Evolutionary conservation across 2,888 invertebrate species (phyloP).

Genomic region (Phaonia tiefii): DNA sequence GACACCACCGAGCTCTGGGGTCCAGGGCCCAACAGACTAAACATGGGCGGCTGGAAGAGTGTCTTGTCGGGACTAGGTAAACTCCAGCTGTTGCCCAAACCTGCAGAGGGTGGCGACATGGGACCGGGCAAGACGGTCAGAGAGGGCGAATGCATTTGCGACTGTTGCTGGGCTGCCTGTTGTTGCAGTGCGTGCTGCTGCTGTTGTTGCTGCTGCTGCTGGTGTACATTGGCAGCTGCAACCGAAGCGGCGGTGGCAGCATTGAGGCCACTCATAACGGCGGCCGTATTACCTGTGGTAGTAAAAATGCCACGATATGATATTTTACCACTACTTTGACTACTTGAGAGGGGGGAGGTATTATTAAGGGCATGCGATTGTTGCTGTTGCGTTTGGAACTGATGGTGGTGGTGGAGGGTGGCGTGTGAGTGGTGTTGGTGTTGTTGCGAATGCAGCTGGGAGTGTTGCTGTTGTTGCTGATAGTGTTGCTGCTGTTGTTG

Average conservation of each 20-base stretch:
- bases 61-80: slow-evolving; percentile 86
- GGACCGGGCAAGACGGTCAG: slow-evolving; percentile 79
- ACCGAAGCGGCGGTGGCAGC: slow-evolving; percentile 66
- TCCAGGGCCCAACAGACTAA: slow-evolving; percentile 84
- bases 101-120: slow-evolving; percentile 83
- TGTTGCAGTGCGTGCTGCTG: slow-evolving; percentile 69
- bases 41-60: slow-evolving; percentile 84
- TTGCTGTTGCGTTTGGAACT: slow-evolving; percentile 76
- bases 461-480: slow-evolving; percentile 69
- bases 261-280: slow-evolving; percentile 77
- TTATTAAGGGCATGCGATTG: slow-evolving; percentile 78
- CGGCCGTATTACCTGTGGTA: slow-evolving; percentile 83
- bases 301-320: slow-evolving; percentile 88
- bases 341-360: slow-evolving; percentile 61
- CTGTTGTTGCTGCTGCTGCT: slow-evolving; percentile 63
- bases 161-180: slow-evolving; percentile 73
- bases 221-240: slow-evolving; percentile 60
- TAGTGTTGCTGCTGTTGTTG: slow-evolving; percentile 75
- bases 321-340: slow-evolving; percentile 81
- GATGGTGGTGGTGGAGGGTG: slow-evolving; percentile 80
- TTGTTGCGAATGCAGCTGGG: slow-evolving; percentile 73
- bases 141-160: slow-evolving; percentile 79
- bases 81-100: slow-evolving; percentile 87
- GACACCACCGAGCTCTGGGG: slow-evolving; percentile 80
- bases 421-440: slow-evolving; percentile 77